A percentile compares a stretch with the other conserved stretches of the same genome.
Conservation (phyloP, 2,113 vertebrate species). For the Macroglossus sobrinus region DNA sequence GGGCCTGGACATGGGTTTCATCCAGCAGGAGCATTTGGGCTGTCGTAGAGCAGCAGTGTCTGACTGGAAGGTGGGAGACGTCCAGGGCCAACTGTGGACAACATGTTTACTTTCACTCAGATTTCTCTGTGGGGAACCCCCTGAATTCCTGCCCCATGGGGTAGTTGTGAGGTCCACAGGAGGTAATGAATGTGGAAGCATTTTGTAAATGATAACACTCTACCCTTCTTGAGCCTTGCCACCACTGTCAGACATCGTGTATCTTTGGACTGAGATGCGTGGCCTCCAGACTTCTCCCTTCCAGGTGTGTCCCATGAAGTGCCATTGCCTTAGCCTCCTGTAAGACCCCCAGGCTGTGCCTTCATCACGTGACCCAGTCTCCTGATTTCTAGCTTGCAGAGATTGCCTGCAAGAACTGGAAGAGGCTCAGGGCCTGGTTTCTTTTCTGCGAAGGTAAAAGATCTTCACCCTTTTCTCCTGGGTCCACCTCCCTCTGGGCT, state of each 20-base stretch:
- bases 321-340: too few relatives aligned
- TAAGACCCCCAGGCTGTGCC: background rate
- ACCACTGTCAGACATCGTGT: background rate
- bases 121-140: too few relatives aligned
- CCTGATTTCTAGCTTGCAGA: background rate
- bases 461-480: background rate
- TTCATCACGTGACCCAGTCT: background rate
- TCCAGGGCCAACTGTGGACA: background rate
- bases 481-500: background rate
- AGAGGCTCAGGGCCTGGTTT: background rate
- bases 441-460: background rate
- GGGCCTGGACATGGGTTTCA: background rate
- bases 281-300: background rate
- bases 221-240: background rate
- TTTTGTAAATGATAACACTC: background rate
- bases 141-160: too few relatives aligned
- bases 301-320: background rate
- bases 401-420: background rate
- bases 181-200: background rate
- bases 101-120: background rate
- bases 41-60: fast-evolving
- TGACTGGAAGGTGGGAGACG: too few relatives aligned
- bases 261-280: too few relatives aligned
- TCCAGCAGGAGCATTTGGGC: background rate
- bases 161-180: background rate